phyloP scores from a whole-genome alignment of 2,113 vertebrate species.

The Sardina pilchardus region DNA sequence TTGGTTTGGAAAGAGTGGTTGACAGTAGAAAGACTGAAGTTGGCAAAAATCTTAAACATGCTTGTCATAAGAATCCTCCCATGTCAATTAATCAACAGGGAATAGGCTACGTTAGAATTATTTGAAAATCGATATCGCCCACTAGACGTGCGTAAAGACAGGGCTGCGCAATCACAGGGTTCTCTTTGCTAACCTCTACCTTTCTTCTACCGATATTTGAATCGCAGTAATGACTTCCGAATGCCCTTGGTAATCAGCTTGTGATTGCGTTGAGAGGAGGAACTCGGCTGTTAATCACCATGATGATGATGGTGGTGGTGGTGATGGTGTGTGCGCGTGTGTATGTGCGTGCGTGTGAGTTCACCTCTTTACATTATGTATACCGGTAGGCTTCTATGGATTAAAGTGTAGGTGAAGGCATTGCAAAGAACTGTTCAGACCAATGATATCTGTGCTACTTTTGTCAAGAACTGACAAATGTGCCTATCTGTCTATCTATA shows the following conservation, averaged over 20 bases:
- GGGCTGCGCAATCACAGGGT: background rate
- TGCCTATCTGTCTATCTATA: too few species aligned
- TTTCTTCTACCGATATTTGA: background rate
- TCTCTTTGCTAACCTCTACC: background rate
- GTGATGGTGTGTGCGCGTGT: background rate
- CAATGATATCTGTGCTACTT: too few species aligned
- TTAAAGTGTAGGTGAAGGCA: too few species aligned
- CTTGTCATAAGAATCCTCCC: background rate
- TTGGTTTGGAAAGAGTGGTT: background rate
- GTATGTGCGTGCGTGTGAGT: conserved; percentile 26
- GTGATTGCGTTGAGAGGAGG: conserved; percentile 25
- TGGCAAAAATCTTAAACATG: background rate
- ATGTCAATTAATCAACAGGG: background rate
- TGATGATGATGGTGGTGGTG: background rate
- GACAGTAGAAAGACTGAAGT: background rate
- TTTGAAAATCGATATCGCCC: background rate
- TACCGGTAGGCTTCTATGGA: background rate
- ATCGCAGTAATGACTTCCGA: conserved; percentile 23
- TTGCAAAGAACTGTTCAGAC: too few species aligned
- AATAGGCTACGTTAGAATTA: background rate
- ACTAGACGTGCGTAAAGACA: background rate
- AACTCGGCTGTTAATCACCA: conserved; percentile 21
- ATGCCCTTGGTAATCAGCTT: conserved; percentile 19
- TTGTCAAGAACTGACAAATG: too few species aligned
- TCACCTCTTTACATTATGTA: too few species aligned